These are phyloP conservation scores for Heptascelio sp. DNA, from an alignment of 2,888 invertebrate species.

Conservation along the genomic window DNA sequence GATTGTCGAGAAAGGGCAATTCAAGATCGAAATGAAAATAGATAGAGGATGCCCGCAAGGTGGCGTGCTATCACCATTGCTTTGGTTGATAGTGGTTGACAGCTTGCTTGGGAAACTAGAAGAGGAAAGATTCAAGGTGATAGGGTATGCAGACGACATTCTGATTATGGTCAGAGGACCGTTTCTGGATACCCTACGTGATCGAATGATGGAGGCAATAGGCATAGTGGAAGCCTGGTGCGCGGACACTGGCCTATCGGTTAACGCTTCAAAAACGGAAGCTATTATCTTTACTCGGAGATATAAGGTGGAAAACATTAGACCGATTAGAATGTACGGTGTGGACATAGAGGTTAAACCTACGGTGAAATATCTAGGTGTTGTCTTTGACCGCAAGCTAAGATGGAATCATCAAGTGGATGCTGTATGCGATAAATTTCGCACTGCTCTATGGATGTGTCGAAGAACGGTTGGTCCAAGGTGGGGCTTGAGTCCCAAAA, in stretches of 20 bases:
- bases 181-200: background rate
- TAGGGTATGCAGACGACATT: background rate
- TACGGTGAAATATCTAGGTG: background rate
- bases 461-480: background rate
- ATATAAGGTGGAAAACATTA: background rate
- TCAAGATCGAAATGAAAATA: background rate
- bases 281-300: background rate
- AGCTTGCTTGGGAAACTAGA: background rate
- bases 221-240: background rate
- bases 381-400: background rate
- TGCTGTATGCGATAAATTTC: background rate
- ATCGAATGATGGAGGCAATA: background rate
- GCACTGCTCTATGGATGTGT: background rate
- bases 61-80: background rate
- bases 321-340: background rate
- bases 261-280: background rate
- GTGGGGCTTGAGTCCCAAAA: background rate
- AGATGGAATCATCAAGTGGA: background rate
- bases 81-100: background rate
- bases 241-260: background rate
- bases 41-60: background rate
- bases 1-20: background rate
- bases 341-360: background rate
- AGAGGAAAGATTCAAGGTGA: background rate
- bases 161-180: background rate